Evolutionary conservation across 2,113 vertebrate species (phyloP), one percentile per base, ranked within the genome.

Genomic region (Eurystomus gularis): DNA sequence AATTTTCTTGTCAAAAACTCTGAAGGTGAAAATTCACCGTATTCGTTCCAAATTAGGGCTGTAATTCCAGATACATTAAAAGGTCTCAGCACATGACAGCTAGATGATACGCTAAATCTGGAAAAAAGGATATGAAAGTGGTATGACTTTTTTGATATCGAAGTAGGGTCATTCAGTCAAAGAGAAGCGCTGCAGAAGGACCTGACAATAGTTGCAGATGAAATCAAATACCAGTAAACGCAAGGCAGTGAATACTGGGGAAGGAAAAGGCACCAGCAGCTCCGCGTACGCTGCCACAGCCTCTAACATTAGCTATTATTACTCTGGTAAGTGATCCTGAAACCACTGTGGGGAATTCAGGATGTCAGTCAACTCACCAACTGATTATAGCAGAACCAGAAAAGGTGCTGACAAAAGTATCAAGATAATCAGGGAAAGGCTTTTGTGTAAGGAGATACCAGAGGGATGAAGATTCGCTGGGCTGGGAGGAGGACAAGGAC

Each of bases 391-490:
- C 37, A 61, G 39, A 81, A 35, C 16, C 37, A 72, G 82, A 48
- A 82, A 58, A 52, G 29, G 29, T 10, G 1, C 16, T 23, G 76
- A 52, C 24, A 52, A 64, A 78, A 85, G 35, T 23, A 54, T 49
- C 13, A 42, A 49, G 52, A 40, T 60, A 54, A 71, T 28, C 31
- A 28, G 14, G 37, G 64, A 78, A 55, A 82, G 48, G 49, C 16
- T 78, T 65, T 77, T 40, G 40, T 44, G 37, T 37, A 62, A 89
- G 71, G 18, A 82, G 42, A 66, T 52, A 68, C 6, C 70, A 66
- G 55, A 54, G 0, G 40, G 17, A 35, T 13, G 23, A 51, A 64
- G n/a, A 48, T 37, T 46, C 0, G 0, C 8, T 5, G 4, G 40
- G 28, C 33, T 77, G 46, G 46, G 24, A 85, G 6, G 13, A 42